These are phyloP conservation scores for Haemorhous mexicanus DNA, from an alignment of 2,113 vertebrate species.

Conservation along the genomic window DNA sequence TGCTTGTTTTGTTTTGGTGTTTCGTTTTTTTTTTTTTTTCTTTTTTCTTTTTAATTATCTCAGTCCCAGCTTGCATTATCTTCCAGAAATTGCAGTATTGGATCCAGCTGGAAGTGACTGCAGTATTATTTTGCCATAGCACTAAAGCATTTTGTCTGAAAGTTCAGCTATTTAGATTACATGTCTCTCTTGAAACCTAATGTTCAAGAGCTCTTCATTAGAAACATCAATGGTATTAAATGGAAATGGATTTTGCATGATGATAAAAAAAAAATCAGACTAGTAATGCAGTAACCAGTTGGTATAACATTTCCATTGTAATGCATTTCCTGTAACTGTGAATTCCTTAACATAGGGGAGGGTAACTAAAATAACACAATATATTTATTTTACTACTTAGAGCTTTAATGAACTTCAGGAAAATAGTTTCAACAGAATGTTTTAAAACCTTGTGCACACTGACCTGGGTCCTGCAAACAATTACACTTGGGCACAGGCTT, in stretches of 20 bases:
- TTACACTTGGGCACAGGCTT: neutral
- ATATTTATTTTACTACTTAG: neutral
- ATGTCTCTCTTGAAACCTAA: neutral
- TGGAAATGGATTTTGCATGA: neutral
- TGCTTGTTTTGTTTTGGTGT: neutral
- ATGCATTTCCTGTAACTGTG: neutral
- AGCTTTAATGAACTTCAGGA: neutral
- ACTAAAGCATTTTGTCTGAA: neutral
- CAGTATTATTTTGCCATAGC: neutral
- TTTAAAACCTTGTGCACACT: neutral
- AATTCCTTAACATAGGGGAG: neutral
- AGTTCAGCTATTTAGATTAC: neutral
- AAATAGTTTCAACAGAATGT: neutral
- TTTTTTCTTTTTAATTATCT: neutral
- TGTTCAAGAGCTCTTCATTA: slow-evolving; percentile 30
- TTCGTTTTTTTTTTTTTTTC: neutral
- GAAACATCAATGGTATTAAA: slow-evolving; percentile 1
- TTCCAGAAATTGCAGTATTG: neutral
- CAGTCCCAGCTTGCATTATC: neutral
- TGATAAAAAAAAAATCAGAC: neutral
- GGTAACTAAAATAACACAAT: neutral
- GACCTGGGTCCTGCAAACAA: neutral
- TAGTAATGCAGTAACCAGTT: neutral
- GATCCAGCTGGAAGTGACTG: neutral
- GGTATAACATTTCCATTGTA: neutral